Evolutionary conservation across 1,140 invertebrate species (phyloP).

Genomic region (Drosophila biarmipes): DNA sequence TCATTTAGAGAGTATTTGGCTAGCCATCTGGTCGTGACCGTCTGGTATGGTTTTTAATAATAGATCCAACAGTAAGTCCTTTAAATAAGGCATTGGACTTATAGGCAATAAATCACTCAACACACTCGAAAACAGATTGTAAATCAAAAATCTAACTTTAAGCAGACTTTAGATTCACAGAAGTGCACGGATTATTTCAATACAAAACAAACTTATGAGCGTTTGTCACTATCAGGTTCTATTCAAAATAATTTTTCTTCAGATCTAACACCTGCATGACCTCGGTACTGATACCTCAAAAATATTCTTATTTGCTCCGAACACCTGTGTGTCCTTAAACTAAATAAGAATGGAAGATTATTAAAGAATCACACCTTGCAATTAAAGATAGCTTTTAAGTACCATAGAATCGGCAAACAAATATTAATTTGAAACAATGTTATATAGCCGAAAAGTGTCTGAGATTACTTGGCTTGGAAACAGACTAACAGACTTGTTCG

Average conservation of each 20-base stretch:
- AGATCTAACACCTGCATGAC: not conserved
- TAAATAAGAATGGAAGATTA: not conserved
- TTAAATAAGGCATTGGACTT: slow-evolving; percentile 24
- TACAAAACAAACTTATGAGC: not conserved
- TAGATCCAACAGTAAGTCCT: slow-evolving; percentile 23
- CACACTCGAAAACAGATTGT: slow-evolving; percentile 35
- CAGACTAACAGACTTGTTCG: not conserved
- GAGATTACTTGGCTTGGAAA: not conserved
- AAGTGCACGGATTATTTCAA: slow-evolving; percentile 10
- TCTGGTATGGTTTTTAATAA: slow-evolving; percentile 6
- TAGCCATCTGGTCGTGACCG: not conserved
- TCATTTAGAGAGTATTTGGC: slow-evolving; percentile 23
- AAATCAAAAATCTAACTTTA: slow-evolving; percentile 35
- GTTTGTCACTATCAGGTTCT: not conserved
- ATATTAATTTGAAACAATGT: not conserved
- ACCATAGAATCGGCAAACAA: not conserved
- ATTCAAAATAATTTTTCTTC: not conserved
- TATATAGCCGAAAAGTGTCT: not conserved
- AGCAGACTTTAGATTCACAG: slow-evolving; percentile 28
- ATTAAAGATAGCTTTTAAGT: not conserved
- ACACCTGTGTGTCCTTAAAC: not conserved
- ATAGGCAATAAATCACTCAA: slow-evolving; percentile 36
- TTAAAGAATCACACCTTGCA: not conserved
- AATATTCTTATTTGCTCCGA: not conserved
- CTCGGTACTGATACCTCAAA: not conserved